Evolutionary conservation across 2,797 vertebrate species (phyloP).

Genomic region (Mormyrus hasselquistii): DNA sequence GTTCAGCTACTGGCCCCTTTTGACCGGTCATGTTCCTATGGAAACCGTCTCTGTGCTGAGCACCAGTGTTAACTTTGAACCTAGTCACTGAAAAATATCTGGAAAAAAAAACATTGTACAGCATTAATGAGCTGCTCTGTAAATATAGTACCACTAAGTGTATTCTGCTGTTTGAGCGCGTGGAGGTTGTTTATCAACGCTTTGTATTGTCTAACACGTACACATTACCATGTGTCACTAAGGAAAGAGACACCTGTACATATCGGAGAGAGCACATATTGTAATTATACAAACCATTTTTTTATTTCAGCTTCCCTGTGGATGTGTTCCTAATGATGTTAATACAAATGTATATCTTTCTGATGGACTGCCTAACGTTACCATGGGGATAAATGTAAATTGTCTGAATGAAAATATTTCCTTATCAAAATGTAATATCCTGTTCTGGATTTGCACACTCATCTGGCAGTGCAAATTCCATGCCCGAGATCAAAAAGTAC

Average conservation of each 20-base stretch:
- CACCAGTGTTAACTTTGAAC: slow-evolving; percentile 1
- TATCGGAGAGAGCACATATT: slow-evolving; percentile 10
- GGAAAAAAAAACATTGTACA: background rate
- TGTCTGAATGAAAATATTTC: background rate
- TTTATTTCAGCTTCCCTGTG: slow-evolving; percentile 17
- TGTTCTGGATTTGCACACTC: background rate
- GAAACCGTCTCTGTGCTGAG: slow-evolving; percentile 10
- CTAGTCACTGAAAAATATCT: background rate
- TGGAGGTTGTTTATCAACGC: background rate
- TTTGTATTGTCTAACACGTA: slow-evolving; percentile 2
- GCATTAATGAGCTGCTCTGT: background rate
- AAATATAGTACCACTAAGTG: slow-evolving; percentile 15
- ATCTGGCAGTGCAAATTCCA: background rate
- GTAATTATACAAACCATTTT: slow-evolving; percentile 13
- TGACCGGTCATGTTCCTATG: slow-evolving; percentile 14
- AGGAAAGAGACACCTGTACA: slow-evolving; percentile 16
- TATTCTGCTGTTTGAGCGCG: slow-evolving; percentile 1
- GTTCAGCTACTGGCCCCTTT: background rate
- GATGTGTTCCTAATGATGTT: slow-evolving; percentile 14
- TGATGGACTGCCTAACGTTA: background rate
- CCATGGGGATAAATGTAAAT: background rate
- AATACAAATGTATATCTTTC: slow-evolving; percentile 20
- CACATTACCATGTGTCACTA: slow-evolving; percentile 11
- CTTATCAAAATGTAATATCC: background rate
- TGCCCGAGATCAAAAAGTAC: background rate